Percentiles rank a stretch among this genome's conserved stretches.
Evolutionary conservation across 30 jellyfish, hydroid and myxozoan species (phyloP).

Genomic region (Cassiopea andromeda): DNA sequence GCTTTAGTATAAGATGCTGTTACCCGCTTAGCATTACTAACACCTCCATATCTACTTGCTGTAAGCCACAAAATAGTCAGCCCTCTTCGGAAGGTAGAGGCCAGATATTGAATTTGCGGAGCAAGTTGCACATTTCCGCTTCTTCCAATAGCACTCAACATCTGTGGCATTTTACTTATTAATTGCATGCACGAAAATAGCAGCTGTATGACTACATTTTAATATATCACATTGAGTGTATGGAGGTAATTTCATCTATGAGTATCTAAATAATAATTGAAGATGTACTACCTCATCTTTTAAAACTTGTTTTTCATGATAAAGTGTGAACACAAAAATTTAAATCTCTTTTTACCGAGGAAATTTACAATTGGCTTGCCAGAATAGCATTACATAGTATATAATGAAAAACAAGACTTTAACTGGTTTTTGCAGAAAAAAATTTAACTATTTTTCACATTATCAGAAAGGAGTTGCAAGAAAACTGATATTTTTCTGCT

Average conservation of each 20-base stretch:
- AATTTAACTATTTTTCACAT: no score
- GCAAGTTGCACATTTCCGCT: constrained; percentile 4
- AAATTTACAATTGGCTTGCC: no score
- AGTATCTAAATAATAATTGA: neutral
- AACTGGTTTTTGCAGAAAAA: no score
- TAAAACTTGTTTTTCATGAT: no score
- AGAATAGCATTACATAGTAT: no score
- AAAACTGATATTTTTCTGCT: no score
- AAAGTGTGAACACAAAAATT: no score
- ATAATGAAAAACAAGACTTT: no score
- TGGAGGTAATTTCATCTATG: neutral
- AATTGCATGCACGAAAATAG: constrained; percentile 18
- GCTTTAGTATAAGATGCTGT: constrained; percentile 31
- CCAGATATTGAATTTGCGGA: constrained; percentile 26
- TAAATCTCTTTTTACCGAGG: no score
- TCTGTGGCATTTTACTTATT: constrained; percentile 18
- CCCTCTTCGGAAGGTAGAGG: constrained; percentile 13
- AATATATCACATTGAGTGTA: constrained; percentile 1
- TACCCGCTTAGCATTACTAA: constrained; percentile 28
- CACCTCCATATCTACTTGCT: constrained; percentile 44
- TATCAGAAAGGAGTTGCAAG: no score
- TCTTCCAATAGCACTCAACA: constrained; percentile 31
- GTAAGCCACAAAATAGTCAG: constrained; percentile 44
- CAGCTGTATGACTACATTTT: constrained; percentile 26
- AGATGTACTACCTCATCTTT: neutral